These are phyloP conservation scores for Eciton burchellii DNA, from an alignment of 1,140 invertebrate species.

Conservation along the genomic window DNA sequence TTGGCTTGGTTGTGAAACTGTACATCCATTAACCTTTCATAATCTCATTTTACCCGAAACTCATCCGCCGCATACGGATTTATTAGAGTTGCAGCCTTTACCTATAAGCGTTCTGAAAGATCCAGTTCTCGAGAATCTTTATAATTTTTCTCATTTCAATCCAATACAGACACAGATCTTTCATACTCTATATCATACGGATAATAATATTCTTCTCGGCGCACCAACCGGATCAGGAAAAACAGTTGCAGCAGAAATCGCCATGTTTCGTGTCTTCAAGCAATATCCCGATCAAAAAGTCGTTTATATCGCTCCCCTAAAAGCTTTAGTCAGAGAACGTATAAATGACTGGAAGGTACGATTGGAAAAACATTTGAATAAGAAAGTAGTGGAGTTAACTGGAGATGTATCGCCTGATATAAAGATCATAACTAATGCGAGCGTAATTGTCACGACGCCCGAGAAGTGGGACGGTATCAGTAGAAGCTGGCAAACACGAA, in stretches of 20 bases:
- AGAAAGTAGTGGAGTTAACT: conserved; percentile 98
- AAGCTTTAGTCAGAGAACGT: conserved; percentile 98
- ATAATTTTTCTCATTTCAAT: conserved; percentile 98
- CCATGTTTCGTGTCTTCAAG: conserved; percentile 97
- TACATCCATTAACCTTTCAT: conserved; percentile 93
- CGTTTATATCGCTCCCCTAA: conserved; percentile 99
- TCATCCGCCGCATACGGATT: conserved; percentile 97
- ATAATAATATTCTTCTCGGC: conserved; percentile 97
- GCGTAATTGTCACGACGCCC: conserved; percentile 99
- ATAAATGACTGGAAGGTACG: conserved; percentile 98
- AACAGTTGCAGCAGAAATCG: conserved; percentile 99
- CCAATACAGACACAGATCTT: conserved; percentile 99
- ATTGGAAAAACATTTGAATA: conserved; percentile 91
- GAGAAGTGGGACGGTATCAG: conserved; percentile 99
- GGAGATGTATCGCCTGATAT: conserved; percentile 98
- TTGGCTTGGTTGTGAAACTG: conserved; percentile 94
- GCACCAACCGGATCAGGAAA: conserved; percentile 99
- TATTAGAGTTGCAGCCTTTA: conserved; percentile 96
- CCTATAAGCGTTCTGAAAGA: conserved; percentile 94
- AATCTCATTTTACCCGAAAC: conserved; percentile 96
- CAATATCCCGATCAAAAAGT: conserved; percentile 94
- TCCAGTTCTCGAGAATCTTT: conserved; percentile 91
- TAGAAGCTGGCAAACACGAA: conserved; percentile 98
- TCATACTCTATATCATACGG: conserved; percentile 97
- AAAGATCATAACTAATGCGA: conserved; percentile 92